Evolutionary conservation across 2,797 vertebrate species (phyloP), one percentile per base, ranked within the genome.

Genomic region (Anguilla marmorata): DNA sequence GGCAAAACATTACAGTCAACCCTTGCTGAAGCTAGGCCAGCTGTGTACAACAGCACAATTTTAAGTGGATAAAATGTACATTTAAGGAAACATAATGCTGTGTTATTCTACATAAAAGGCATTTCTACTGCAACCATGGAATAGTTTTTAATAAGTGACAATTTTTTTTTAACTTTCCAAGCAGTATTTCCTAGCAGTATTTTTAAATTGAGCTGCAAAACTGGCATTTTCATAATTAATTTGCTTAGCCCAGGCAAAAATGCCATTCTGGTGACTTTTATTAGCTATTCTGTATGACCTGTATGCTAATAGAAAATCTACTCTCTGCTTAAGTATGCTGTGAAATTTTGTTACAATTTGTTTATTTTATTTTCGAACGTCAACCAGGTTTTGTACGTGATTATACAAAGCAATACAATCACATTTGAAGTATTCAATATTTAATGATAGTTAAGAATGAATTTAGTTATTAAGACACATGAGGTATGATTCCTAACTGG

Each of bases 221-320:
- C 52, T 76, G 72, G n/a, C 86, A 86, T 86, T 86, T 74, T 86
- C 69, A 48, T n/a, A 86, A 8, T 41, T 27, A 52, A 52, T 33
- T 54, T n/a, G 3, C 69, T 86, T 24, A 85, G 66, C 66, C 66
- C 50, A 21, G 19, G 76, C 66, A 56, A 72, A 85, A 85, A 30
- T n/a, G 66, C 69, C 48, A 56, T 83, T 21, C n/a, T 60, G 37
- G 33, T 45, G 27, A 8, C 60, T 72, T 72, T 69, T 60, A 19
- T 12, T 58, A 69, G 58, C 33, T 45, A 76, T 69, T 80, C 87
- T 63, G n/a, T 50, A 16, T 72, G 63, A 86, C n/a, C 83, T 14
- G 7, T 37, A 37, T 76, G 66, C 52, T 33, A 7, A 58, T 30
- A 37, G 52, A 24, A 16, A 27, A n/a, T 19, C 30, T 21, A 45